Base-by-base conservation (phyloP, 2,888 invertebrate species). In the Ctenicera cuprea region DNA sequence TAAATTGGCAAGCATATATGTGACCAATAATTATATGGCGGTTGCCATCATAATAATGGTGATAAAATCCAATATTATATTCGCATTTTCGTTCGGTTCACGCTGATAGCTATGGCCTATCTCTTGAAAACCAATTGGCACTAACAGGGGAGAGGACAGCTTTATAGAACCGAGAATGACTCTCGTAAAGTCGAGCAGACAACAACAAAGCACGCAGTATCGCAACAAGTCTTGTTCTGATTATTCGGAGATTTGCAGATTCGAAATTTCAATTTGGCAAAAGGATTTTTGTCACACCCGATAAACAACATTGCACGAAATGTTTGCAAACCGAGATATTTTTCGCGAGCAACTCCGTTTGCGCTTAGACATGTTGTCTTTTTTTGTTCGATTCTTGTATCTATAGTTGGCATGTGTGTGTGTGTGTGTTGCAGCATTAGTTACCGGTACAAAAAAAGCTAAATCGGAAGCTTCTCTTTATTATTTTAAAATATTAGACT, bases 141-240 rank as follows among this genome's bases (percentile, higher is more conserved):
- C 66, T 72, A 62, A 61, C 54, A 52, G 43, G 38, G 52, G 54
- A 52, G 48, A 38, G 50, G 62, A 62, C 63, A 68, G 57, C 62
- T 73, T 73, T 67, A 65, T 71, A 62, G 45, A 18, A 18, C 63
- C n/a, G 41, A 30, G 43, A 73, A 63, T 63, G 63, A 37, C 50
- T 48, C 59, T 69, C 73, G 61, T 73, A 73, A 73, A 69, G 69
- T 69, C 69, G 69, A 67, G 37, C 65, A 69, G 73, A 73, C 69
- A 68, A 73, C 73, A 65, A 38, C 67, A 37, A 54, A 73, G 57
- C 54, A 73, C 69, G 65, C 64, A 65, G 45, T 73, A 73, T 73
- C 69, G 69, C 73, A 69, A 73, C 69, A 73, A 73, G 69, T 70
- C 41, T 63, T 72, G 66, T 63, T 73, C 68, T 57, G 68, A 73